Evolutionary conservation across 2,113 vertebrate genomes (phyloP), one percentile per base, ranked within the genome.

Genomic region (Ciconia maguari): DNA sequence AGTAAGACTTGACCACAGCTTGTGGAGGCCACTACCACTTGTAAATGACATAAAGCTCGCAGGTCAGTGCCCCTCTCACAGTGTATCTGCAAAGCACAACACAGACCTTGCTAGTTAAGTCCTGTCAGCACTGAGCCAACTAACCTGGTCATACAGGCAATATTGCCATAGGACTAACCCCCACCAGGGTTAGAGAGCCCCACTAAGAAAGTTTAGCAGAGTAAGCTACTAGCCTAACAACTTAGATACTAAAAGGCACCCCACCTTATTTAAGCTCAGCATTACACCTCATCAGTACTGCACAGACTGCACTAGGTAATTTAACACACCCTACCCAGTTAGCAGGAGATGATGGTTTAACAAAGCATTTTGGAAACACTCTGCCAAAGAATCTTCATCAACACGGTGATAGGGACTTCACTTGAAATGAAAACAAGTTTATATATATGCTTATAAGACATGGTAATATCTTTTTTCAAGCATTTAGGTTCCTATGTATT

Each of bases 271-370:
- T 13, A n/a, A 76, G 10, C 2, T n/a, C 32, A 27, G 5, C 30
- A 41, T 44, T 48, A 12, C 16, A 49, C 21, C 65, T 34, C 10
- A 7, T 3, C 19, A 2, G 2, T 25, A 34, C 36, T 5, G 3
- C 24, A n/a, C 4, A 24, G 6, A 6, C 34, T 16, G 5, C 4
- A 4, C 8, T 16, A 16, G 5, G 11, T 9, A 27, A 25, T 19
- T 38, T 8, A 38, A 38, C 16, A 25, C 4, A 3, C 11, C 22
- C 10, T 8, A 16, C 3, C 6, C 7, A 38, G 13, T 11, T 12
- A 16, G 2, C 1, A 13, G 2, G 16, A 46, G 2, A 19, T 1
- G 1, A 10, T 2, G 1, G 3, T 16, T 38, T 21, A 17, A 10
- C 4, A 3, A 7, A 19, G 1, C 4, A 3, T 27, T 41, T 34